Base-by-base conservation (phyloP, 2,113 vertebrate species). In the Irena cyanogastra region DNA sequence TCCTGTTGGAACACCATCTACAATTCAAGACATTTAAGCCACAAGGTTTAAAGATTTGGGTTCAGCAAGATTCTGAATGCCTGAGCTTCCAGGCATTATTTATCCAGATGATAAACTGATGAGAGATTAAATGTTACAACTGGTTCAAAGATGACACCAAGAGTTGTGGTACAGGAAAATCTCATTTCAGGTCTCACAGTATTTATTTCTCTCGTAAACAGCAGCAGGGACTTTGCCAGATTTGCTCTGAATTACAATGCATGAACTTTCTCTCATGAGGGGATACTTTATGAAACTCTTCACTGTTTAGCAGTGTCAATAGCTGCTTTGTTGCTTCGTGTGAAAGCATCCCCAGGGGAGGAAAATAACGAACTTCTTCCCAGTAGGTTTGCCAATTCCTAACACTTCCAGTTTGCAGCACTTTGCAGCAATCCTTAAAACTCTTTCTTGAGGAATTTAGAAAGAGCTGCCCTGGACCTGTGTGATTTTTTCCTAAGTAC, bases 251-350 rank as follows among this genome's bases (percentile, higher is more conserved):
- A 68, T 45, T 44, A 54, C 66, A 87, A 13, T 22, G 56, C 59
- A 26, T 20, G 59, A 66, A n/a, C 12, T 87, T 64, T 90, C 52
- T 83, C 71, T 86, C 47, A 28, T 35, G n/a, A 71, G 60, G 24
- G 28, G 33, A 65, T 65, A 39, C 8, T 14, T 80, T 41, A 68
- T 85, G 81, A 95, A 83, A 65, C 76, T 83, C 63, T 74, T 74
- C 33, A 52, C 83, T 70, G 61, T 92, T 93, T 14, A 39, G 20
- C 5, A 39, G 19, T 21, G 31, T 96, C 83, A 83, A 65, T 83
- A 57, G 72, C 76, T 85, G 69, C 91, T 96, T 96, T 89, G 90
- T 94, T 89, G 28, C 61, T 89, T 84, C 49, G 33, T 37, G 39
- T 35, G 64, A 83, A 94, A 94, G 44, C 26, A 35, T 71, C 70